phyloP scores from a whole-genome alignment of 23 tunicate species.

The Trididemnum nubilum region DNA sequence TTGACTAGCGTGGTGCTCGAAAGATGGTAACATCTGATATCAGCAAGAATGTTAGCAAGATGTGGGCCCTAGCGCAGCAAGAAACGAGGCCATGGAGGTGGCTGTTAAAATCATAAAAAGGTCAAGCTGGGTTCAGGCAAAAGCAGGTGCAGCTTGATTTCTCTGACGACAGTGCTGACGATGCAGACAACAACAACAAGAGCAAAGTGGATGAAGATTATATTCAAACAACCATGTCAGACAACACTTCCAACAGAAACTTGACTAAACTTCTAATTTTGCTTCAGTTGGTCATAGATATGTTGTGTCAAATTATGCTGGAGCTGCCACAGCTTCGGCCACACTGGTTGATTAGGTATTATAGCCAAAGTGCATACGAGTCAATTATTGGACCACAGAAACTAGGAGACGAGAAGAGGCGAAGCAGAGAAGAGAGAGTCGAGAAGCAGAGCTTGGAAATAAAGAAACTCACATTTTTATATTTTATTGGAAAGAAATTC shows the following conservation, averaged over 20 bases:
- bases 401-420: neutral
- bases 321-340: neutral
- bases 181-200: too few relatives aligned
- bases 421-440: neutral
- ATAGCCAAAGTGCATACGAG: neutral
- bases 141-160: too few relatives aligned
- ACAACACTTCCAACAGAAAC: neutral
- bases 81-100: too few relatives aligned
- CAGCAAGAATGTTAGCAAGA: too few relatives aligned
- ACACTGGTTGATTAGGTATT: neutral
- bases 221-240: too few relatives aligned
- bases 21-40: too few relatives aligned
- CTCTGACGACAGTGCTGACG: too few relatives aligned
- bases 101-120: too few relatives aligned
- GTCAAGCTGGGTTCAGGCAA: too few relatives aligned
- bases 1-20: too few relatives aligned
- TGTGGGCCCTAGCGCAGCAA: too few relatives aligned
- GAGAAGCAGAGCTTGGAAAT: neutral
- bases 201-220: too few relatives aligned
- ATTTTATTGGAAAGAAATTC: neutral
- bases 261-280: neutral
- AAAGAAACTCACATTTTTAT: neutral
- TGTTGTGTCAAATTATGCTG: neutral
- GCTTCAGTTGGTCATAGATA: neutral
- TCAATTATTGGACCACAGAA: neutral